Base-by-base conservation (phyloP, 2,797 vertebrate genomes). In the Sciurus carolinensis region DNA sequence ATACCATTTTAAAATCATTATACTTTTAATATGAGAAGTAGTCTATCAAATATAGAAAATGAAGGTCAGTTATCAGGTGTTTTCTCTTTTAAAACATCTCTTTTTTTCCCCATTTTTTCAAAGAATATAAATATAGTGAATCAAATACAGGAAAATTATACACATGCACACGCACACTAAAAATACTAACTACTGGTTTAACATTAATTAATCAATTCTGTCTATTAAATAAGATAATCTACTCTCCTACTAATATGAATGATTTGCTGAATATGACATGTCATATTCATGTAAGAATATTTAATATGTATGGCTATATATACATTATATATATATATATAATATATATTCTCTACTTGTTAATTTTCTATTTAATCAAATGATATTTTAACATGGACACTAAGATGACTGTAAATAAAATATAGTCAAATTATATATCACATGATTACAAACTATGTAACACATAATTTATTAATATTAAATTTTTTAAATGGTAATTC, bases 401-500 rank as follows among this genome's bases (percentile, higher is more conserved):
- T 57, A 87, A 80, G 24, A 84, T 12, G 75, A 28, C 47, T 62
- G n/a, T 44, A 54, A 72, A 36, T 69, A 73, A 86, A 66, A 64
- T 47, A 59, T 18, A 64, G 14, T 30, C 13, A 95, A 89, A 71
- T 81, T 72, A 71, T 84, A 14, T 57, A 57, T 20, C 54, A 57
- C 54, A 57, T 57, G 54, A 57, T 57, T 57, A 57, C 18, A 57
- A 57, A 57, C 11, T n/a, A 44, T 77, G 10, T 64, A 26, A 39
- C 9, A 57, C 28, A 73, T 47, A 85, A 66, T 42, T 66, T 90
- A 30, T 39, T 6, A 33, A 84, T 39, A 42, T 20, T 72, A 89
- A 91, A 94, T 81, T 92, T 71, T 17, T 71, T 30, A 96, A 94
- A 92, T 79, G 33, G 36, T 13, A 67, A 42, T 15, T 52, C 82